Percentiles rank a stretch among this genome's conserved stretches.
These are phyloP conservation scores for Chrysolina oricalcia DNA, from an alignment of 2,888 invertebrate genomes.

Conservation along the genomic window DNA sequence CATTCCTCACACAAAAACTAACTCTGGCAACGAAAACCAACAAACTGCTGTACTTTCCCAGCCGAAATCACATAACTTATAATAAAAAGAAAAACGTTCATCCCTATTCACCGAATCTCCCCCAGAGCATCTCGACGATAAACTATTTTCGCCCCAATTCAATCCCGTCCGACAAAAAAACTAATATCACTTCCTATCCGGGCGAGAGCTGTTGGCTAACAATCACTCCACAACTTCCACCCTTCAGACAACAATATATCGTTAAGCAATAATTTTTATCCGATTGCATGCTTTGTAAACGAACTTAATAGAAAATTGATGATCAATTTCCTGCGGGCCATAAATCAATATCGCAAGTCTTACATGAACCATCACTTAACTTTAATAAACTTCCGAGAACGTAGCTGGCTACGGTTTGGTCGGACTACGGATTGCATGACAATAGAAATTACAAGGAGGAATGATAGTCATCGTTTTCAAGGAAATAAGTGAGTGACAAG, in stretches of 20 bases:
- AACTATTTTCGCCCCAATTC: slow-evolving; percentile 19
- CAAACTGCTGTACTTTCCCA: background rate
- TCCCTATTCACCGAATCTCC: background rate
- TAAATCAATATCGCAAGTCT: slow-evolving; percentile 50
- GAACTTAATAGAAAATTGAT: slow-evolving; percentile 52
- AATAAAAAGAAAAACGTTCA: background rate
- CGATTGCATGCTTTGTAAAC: slow-evolving; percentile 45
- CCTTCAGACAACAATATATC: slow-evolving; percentile 43
- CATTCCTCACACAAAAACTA: no score
- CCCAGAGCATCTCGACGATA: background rate
- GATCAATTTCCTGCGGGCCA: slow-evolving; percentile 51
- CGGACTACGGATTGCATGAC: slow-evolving; percentile 18
- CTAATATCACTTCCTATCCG: slow-evolving; percentile 21
- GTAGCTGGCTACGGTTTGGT: background rate
- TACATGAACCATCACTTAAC: slow-evolving; percentile 48
- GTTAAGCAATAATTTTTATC: slow-evolving; percentile 45
- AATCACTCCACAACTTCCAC: slow-evolving; percentile 38
- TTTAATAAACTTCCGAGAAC: slow-evolving; percentile 28
- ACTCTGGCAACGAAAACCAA: background rate
- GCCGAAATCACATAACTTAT: background rate
- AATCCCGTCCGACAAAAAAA: slow-evolving; percentile 12
- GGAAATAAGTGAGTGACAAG: background rate
- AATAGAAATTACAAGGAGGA: background rate
- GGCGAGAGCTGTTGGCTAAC: slow-evolving; percentile 25
- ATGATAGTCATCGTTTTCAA: slow-evolving; percentile 7